These are phyloP conservation scores for Acipenser ruthenus DNA, from an alignment of 2,797 vertebrate genomes.

Conservation along the genomic window DNA sequence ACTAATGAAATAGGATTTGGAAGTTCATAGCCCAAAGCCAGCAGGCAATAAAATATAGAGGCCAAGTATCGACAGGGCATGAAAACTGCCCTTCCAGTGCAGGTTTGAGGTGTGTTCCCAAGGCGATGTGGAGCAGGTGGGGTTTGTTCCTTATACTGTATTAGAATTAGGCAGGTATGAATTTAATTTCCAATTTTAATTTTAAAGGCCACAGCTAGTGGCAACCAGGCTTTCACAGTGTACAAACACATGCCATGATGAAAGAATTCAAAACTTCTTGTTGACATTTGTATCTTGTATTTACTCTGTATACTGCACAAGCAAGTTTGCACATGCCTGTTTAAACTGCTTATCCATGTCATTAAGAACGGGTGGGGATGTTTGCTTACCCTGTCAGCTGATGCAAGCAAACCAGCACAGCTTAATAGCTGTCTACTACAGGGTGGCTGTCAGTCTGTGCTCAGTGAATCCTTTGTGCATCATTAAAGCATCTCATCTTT, in stretches of 20 bases:
- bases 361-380: not conserved
- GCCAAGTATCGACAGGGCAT: too few species aligned
- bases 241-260: not conserved
- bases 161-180: too few species aligned
- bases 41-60: too few species aligned
- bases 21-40: too few species aligned
- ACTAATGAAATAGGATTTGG: too few species aligned
- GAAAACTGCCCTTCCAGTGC: too few species aligned
- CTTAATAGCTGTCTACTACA: not conserved
- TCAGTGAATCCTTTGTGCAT: not conserved
- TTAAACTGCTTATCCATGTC: too few species aligned
- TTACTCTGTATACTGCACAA: not conserved
- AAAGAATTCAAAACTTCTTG: too few species aligned
- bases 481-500: not conserved
- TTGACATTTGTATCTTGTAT: not conserved
- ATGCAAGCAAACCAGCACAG: not conserved
- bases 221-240: not conserved
- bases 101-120: too few species aligned
- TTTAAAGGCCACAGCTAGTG: not conserved
- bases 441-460: not conserved
- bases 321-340: constrained; percentile 12
- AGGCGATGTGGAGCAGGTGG: too few species aligned
- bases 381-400: not conserved
- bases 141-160: too few species aligned
- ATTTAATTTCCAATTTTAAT: too few species aligned